phyloP scores from a whole-genome alignment of 2,888 invertebrate species.

The Eupithecia exiguata region DNA sequence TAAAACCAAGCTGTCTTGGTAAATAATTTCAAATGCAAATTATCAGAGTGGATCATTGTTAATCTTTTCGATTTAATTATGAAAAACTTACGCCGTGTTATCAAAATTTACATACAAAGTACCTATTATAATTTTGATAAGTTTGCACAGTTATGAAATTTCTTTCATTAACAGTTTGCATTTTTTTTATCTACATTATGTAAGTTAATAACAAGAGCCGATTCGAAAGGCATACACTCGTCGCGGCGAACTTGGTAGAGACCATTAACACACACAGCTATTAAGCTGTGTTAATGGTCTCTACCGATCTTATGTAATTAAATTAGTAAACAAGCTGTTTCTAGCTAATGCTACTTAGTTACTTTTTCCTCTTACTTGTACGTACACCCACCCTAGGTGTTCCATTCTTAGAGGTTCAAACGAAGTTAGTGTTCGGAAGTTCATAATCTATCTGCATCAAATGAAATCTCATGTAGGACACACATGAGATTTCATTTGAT shows the following conservation, averaged over 20 bases:
- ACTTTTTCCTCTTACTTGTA: too few relatives aligned
- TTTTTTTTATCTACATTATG: conserved; percentile 35
- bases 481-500: too few relatives aligned
- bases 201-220: conserved; percentile 37
- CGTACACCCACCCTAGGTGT: too few relatives aligned
- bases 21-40: background rate
- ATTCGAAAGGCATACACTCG: conserved; percentile 30
- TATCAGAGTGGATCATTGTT: background rate
- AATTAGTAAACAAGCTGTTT: too few relatives aligned
- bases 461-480: background rate
- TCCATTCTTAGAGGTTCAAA: too few relatives aligned
- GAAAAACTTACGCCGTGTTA: background rate
- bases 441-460: background rate
- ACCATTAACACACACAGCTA: conserved; percentile 11
- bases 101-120: background rate
- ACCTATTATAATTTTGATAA: background rate
- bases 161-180: conserved; percentile 12
- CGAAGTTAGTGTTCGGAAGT: background rate
- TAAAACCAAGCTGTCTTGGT: background rate
- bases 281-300: too few relatives aligned
- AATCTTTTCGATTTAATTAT: background rate
- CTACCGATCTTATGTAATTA: too few relatives aligned
- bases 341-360: too few relatives aligned
- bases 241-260: conserved; percentile 5
- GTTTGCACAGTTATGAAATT: background rate